These are phyloP conservation scores for Watsonalla binaria DNA, from an alignment of 2,888 invertebrate genomes.

Conservation along the genomic window DNA sequence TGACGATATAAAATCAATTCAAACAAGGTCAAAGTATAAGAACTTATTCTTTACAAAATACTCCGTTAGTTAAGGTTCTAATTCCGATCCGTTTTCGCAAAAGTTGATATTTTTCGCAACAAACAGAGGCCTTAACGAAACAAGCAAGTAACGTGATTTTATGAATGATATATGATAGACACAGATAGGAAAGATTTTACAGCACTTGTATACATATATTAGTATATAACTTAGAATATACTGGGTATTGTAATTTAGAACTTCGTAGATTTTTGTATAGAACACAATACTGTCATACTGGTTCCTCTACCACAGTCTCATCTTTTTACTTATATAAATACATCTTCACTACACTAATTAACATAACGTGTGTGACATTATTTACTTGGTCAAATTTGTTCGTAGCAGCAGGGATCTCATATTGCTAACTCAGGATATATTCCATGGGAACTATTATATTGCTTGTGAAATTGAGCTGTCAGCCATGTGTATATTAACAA, in stretches of 20 bases:
- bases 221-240: no score
- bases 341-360: background rate
- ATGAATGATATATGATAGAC: no score
- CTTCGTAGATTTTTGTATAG: no score
- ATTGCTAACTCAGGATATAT: conserved; percentile 39
- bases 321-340: no score
- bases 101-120: background rate
- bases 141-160: no score
- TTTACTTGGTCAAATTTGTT: background rate
- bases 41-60: background rate
- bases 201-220: no score
- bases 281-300: no score
- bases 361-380: background rate
- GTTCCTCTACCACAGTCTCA: no score
- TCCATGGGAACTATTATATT: conserved; percentile 39
- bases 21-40: background rate
- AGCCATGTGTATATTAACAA: conserved; percentile 66
- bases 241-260: no score
- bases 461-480: conserved; percentile 72
- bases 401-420: conserved; percentile 17
- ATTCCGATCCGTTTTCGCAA: background rate
- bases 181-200: no score
- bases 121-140: no score
- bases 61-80: background rate
- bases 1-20: no score